phyloP scores from a whole-genome alignment of 2,113 vertebrate genomes.

The Dolichallabes microphthalmus region DNA sequence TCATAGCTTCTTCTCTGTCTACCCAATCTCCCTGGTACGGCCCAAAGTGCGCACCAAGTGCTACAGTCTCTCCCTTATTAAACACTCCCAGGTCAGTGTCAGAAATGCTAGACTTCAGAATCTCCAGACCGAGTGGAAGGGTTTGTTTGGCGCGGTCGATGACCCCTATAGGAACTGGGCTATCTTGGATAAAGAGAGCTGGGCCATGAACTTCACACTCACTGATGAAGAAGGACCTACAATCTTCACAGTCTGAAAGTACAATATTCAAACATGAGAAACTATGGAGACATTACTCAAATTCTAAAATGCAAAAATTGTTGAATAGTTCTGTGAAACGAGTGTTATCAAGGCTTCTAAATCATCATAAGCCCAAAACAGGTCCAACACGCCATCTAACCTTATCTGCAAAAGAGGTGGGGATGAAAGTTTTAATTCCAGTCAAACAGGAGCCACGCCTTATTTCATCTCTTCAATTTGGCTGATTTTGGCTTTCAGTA shows the following conservation, averaged over 20 bases:
- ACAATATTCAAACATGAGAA: not conserved
- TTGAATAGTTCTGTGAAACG: too few relatives aligned
- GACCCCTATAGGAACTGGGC: conserved; percentile 35
- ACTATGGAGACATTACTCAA: not conserved
- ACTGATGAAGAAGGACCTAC: conserved; percentile 63
- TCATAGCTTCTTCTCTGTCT: conserved; percentile 60
- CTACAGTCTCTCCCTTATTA: conserved; percentile 57
- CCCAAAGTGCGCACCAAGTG: conserved; percentile 63
- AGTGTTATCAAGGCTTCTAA: not conserved
- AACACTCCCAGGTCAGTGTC: conserved; percentile 67
- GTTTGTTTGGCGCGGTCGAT: not conserved
- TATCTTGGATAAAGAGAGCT: conserved; percentile 60
- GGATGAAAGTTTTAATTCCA: not conserved
- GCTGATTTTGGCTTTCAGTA: not conserved
- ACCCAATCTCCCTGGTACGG: conserved; percentile 65
- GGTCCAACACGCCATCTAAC: not conserved
- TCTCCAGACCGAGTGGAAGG: conserved; percentile 6
- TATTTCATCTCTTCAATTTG: too few relatives aligned
- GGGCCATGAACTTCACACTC: conserved; percentile 60
- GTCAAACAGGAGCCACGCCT: not conserved
- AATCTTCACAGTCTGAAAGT: conserved; percentile 64
- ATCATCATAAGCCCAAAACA: too few relatives aligned
- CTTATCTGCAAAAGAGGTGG: not conserved
- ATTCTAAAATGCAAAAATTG: not conserved
- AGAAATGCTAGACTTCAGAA: not conserved